A percentile compares a stretch with the other conserved stretches of the same genome.
Evolutionary conservation across 2,888 invertebrate genomes (phyloP).

Genomic region (Baronia brevicornis): DNA sequence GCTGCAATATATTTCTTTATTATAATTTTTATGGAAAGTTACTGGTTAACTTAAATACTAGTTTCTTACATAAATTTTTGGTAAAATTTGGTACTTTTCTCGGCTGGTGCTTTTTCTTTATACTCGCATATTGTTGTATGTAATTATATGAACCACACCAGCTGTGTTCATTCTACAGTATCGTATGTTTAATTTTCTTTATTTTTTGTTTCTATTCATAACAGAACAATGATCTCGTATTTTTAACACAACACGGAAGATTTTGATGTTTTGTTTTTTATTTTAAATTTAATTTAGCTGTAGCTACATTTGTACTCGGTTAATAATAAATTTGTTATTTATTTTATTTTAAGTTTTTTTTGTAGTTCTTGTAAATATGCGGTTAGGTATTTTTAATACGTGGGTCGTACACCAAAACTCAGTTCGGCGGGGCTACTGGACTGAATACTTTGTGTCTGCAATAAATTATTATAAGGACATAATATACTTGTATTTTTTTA

Average conservation of each 20-base stretch:
- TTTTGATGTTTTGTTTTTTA: constrained; percentile 26
- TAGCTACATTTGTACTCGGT: constrained; percentile 38
- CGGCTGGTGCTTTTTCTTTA: constrained; percentile 12
- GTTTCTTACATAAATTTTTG: constrained; percentile 8
- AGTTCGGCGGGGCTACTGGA: constrained; percentile 64
- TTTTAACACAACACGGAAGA: constrained; percentile 38
- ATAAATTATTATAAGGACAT: constrained; percentile 65
- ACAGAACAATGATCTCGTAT: constrained; percentile 69
- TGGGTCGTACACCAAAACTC: constrained; percentile 54
- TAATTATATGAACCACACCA: constrained; percentile 50
- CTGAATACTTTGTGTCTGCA: constrained; percentile 70
- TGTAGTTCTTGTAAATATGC: constrained; percentile 48
- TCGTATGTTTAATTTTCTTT: constrained; percentile 31
- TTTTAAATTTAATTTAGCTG: constrained; percentile 24
- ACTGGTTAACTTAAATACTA: background rate
- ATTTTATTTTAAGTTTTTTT: constrained; percentile 42
- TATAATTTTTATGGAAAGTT: constrained; percentile 1
- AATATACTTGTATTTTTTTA: constrained; percentile 26
- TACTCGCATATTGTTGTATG: constrained; percentile 16
- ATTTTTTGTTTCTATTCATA: constrained; percentile 37
- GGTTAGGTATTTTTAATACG: constrained; percentile 49
- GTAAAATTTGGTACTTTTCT: constrained; percentile 9
- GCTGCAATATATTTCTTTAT: no score
- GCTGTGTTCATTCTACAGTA: constrained; percentile 55
- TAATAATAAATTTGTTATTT: constrained; percentile 65